Conservation (phyloP, 2,888 invertebrate genomes). For the Frankliniella intonsa region DNA sequence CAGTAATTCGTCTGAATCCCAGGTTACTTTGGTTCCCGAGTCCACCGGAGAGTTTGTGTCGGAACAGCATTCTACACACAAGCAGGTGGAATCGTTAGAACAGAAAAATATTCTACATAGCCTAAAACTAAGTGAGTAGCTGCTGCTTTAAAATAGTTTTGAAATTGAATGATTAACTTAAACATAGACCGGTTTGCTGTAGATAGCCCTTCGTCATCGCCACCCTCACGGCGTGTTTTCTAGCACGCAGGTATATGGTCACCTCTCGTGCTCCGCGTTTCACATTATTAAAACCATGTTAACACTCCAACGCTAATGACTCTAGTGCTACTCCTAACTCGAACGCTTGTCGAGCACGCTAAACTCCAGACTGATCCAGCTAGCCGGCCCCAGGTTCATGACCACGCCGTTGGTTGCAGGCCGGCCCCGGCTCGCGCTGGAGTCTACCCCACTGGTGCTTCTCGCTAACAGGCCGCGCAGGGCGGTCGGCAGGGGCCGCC, state of each 20-base stretch:
- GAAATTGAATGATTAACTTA: too few relatives aligned
- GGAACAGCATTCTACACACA: background rate
- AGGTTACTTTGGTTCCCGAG: background rate
- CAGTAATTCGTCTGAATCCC: background rate
- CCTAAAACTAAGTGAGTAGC: background rate
- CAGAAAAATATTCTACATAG: background rate
- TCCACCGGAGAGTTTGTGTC: background rate
- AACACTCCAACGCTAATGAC: too few relatives aligned
- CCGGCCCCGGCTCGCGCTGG: background rate
- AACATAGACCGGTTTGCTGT: too few relatives aligned
- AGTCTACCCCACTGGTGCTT: slow-evolving; percentile 16
- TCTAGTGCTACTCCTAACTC: too few relatives aligned
- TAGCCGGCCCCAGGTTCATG: background rate
- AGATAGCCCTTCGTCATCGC: too few relatives aligned
- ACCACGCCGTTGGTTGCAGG: background rate
- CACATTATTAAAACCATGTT: too few relatives aligned
- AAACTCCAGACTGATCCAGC: background rate
- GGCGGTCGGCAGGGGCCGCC: background rate
- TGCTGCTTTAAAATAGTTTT: too few relatives aligned
- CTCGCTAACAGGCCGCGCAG: background rate
- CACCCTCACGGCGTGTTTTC: too few relatives aligned
- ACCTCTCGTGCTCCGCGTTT: too few relatives aligned
- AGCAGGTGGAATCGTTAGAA: background rate
- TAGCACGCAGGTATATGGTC: too few relatives aligned
- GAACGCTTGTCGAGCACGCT: background rate